These are phyloP conservation scores for Pogonocichla stellata DNA, from an alignment of 2,113 vertebrate genomes.

Conservation along the genomic window DNA sequence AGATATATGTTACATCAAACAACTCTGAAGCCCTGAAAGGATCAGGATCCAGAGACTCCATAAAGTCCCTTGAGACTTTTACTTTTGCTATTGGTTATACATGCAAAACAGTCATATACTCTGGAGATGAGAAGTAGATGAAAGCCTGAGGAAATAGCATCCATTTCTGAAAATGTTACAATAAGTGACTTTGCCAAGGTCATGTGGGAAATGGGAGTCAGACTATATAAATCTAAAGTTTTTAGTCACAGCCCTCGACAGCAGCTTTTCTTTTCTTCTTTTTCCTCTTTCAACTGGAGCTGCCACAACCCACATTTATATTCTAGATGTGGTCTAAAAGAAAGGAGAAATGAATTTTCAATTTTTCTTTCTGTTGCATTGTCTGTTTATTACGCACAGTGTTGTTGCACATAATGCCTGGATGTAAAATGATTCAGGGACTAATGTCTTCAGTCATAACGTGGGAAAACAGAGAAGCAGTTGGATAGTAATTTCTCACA, in stretches of 20 bases:
- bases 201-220: not conserved
- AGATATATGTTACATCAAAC: not conserved
- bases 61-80: not conserved
- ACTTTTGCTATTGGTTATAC: not conserved
- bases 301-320: constrained; percentile 2
- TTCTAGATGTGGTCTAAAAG: not conserved
- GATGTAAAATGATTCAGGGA: constrained; percentile 51
- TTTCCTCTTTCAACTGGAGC: not conserved
- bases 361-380: not conserved
- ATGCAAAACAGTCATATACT: constrained; percentile 13
- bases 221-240: constrained; percentile 4
- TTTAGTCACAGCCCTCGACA: not conserved
- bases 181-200: constrained; percentile 44
- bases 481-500: constrained; percentile 68
- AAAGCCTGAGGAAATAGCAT: constrained; percentile 47
- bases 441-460: constrained; percentile 57
- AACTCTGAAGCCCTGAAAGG: not conserved
- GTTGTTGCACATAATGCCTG: constrained; percentile 14
- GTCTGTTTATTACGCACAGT: not conserved
- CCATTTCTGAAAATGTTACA: constrained; percentile 32
- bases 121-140: constrained; percentile 5
- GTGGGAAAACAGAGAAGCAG: constrained; percentile 64
- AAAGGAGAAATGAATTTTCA: constrained; percentile 20
- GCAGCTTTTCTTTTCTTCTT: not conserved
- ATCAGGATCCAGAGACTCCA: not conserved